phyloP scores from a whole-genome alignment of 2,888 invertebrate genomes.

The Malachius bipustulatus region DNA sequence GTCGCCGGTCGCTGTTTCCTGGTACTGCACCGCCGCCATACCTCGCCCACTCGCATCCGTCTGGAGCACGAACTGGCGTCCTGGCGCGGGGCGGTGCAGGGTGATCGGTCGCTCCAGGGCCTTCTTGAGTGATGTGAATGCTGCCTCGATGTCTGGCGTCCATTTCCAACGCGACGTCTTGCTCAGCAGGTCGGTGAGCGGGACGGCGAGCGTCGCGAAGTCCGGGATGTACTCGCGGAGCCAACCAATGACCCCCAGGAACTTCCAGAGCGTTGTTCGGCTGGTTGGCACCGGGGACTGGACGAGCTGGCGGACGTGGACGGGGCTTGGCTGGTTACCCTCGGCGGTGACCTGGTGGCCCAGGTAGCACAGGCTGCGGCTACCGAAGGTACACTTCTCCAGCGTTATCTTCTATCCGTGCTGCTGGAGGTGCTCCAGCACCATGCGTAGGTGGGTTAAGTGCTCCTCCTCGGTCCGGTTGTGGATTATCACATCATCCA shows the following conservation, averaged over 20 bases:
- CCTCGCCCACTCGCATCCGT: background rate
- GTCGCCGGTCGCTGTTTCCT: background rate
- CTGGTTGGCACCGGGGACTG: background rate
- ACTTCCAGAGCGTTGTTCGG: background rate
- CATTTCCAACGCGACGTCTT: too few species aligned
- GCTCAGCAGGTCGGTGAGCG: too few species aligned
- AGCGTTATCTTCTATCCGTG: background rate
- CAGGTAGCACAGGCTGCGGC: background rate
- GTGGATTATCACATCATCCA: background rate
- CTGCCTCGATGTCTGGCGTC: background rate
- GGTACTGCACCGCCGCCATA: background rate
- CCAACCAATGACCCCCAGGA: background rate
- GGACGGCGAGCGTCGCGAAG: too few species aligned
- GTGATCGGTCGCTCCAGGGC: background rate
- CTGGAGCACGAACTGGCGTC: too few species aligned
- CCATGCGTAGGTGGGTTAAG: too few species aligned
- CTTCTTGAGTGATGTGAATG: background rate
- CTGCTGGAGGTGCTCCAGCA: background rate
- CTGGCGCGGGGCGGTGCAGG: too few species aligned
- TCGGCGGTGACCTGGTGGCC: too few species aligned
- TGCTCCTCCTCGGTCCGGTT: background rate
- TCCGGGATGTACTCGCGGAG: too few species aligned
- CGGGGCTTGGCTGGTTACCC: too few species aligned
- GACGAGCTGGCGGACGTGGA: too few species aligned
- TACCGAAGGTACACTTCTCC: constrained; percentile 1